Percentiles rank a stretch among this genome's conserved stretches.
These are phyloP conservation scores for Miniopterus natalensis DNA, from an alignment of 2,113 vertebrate species.

Conservation along the genomic window DNA sequence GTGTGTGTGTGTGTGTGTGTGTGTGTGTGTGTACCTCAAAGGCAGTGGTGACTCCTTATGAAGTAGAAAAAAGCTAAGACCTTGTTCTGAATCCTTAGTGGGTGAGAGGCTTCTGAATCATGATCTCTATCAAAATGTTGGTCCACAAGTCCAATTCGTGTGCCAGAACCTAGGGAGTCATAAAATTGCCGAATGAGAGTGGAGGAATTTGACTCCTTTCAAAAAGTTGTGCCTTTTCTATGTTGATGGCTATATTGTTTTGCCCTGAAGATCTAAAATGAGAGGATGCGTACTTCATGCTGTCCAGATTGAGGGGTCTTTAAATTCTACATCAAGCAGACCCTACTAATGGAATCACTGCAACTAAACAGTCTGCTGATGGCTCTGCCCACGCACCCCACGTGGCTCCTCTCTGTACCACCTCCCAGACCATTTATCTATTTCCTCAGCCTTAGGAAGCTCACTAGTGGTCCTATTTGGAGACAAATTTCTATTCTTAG, in stretches of 20 bases:
- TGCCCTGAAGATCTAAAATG: not conserved
- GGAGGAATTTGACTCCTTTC: not conserved
- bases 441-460: not conserved
- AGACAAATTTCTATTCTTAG: not conserved
- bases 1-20: not conserved
- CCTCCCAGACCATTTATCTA: not conserved
- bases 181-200: not conserved
- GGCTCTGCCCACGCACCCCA: rapidly evolving
- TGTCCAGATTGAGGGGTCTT: not conserved
- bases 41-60: not conserved
- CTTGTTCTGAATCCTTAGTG: constrained; percentile 6
- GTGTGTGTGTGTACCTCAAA: not conserved
- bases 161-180: not conserved
- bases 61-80: not conserved
- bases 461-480: not conserved
- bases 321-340: not conserved
- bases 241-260: not conserved
- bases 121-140: constrained; percentile 36
- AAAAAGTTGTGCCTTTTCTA: not conserved
- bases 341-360: not conserved
- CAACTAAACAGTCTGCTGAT: rapidly evolving
- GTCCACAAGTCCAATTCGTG: not conserved
- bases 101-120: not conserved
- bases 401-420: not conserved
- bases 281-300: not conserved